Conservation (phyloP, 2,797 vertebrate genomes). For the Emys orbicularis region DNA sequence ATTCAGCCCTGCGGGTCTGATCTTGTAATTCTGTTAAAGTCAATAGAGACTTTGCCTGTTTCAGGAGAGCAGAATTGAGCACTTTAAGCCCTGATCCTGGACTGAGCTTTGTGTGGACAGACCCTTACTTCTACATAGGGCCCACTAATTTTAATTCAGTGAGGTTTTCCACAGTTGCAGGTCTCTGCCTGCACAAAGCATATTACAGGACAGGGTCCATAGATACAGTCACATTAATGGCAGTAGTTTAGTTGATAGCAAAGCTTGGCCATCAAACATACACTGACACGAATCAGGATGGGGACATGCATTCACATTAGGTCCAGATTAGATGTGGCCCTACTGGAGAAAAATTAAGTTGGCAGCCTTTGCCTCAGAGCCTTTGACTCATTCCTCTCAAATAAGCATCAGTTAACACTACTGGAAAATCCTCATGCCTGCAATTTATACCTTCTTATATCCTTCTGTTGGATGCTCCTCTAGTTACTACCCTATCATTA, state of each 20-base stretch:
- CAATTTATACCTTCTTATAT: not conserved
- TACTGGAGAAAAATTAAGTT: not conserved
- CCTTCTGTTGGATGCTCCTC: not conserved
- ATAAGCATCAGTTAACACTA: not conserved
- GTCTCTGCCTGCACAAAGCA: not conserved
- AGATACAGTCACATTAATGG: not conserved
- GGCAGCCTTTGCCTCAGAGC: not conserved
- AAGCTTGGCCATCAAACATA: not conserved
- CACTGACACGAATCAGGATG: not conserved
- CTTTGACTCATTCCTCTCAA: not conserved
- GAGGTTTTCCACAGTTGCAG: not conserved
- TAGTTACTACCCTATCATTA: not conserved
- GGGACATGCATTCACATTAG: not conserved
- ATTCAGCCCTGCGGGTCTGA: not conserved
- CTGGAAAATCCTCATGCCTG: not conserved
- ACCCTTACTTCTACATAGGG: not conserved
- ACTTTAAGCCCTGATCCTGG: not conserved
- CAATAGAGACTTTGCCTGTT: not conserved
- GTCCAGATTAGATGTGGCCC: not conserved
- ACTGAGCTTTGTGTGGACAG: not conserved
- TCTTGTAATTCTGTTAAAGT: not conserved
- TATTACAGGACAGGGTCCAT: not conserved
- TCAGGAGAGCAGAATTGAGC: not conserved
- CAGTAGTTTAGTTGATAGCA: not conserved
- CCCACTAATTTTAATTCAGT: not conserved